These are phyloP conservation scores for Osmoderma eremita DNA, from an alignment of 2,888 invertebrate species.

Conservation along the genomic window DNA sequence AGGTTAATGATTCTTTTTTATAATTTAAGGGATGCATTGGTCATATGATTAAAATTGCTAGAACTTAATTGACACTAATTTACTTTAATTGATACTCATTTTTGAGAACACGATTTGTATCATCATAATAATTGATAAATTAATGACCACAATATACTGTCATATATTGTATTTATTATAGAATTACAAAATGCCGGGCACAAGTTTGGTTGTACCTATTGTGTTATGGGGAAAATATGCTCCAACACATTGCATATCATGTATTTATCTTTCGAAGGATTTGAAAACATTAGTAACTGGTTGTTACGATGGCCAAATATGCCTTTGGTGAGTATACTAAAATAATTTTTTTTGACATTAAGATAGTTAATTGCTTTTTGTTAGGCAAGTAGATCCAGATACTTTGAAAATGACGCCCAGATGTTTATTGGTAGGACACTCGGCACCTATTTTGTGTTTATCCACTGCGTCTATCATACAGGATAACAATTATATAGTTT, in stretches of 20 bases:
- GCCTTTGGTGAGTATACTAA: slow-evolving; percentile 78
- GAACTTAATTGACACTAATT: slow-evolving; percentile 56
- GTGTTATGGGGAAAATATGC: slow-evolving; percentile 97
- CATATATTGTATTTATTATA: slow-evolving; percentile 31
- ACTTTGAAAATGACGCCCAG: slow-evolving; percentile 90
- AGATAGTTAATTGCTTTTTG: slow-evolving; percentile 41
- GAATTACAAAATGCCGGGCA: slow-evolving; percentile 74
- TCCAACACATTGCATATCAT: slow-evolving; percentile 96
- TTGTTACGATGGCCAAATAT: slow-evolving; percentile 98
- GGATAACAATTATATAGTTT: slow-evolving; percentile 92
- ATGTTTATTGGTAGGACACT: slow-evolving; percentile 93
- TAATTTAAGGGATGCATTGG: slow-evolving; percentile 39
- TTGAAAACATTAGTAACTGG: slow-evolving; percentile 94
- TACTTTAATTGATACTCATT: slow-evolving; percentile 51
- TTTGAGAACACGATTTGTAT: slow-evolving; percentile 24
- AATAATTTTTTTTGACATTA: slow-evolving; percentile 12
- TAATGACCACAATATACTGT: slow-evolving; percentile 18
- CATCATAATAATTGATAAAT: slow-evolving; percentile 23
- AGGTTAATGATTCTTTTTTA: slow-evolving; percentile 23
- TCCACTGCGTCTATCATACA: slow-evolving; percentile 82
- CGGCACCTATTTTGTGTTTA: slow-evolving; percentile 91
- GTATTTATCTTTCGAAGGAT: slow-evolving; percentile 90
- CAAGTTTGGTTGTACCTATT: slow-evolving; percentile 94
- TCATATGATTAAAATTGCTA: slow-evolving; percentile 48
- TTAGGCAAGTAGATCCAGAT: slow-evolving; percentile 79